phyloP scores from a whole-genome alignment of 2,888 invertebrate genomes.

The Terebella lapidaria region DNA sequence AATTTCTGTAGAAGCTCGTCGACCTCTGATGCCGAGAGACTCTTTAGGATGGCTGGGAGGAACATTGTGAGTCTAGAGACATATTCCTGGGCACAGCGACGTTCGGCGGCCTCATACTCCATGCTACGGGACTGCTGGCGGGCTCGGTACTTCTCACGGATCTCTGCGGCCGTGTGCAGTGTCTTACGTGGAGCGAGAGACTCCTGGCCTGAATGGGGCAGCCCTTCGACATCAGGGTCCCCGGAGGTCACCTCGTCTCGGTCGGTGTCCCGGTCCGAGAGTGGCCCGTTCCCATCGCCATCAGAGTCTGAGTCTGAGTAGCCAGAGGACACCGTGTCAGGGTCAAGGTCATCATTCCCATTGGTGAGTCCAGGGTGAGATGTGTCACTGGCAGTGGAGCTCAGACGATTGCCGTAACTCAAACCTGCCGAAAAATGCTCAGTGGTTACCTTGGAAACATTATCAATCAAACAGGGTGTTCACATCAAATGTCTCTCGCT shows the following conservation, averaged over 20 bases:
- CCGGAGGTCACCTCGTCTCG: too few species aligned
- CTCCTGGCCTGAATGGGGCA: not conserved
- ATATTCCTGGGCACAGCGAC: slow-evolving; percentile 17
- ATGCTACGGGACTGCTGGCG: not conserved
- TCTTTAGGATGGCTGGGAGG: slow-evolving; percentile 69
- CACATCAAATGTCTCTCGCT: too few species aligned
- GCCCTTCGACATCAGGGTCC: too few species aligned
- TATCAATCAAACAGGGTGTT: too few species aligned
- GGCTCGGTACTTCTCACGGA: not conserved
- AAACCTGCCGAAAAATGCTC: too few species aligned
- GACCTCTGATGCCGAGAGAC: slow-evolving; percentile 79
- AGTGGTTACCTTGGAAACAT: too few species aligned
- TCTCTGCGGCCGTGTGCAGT: not conserved
- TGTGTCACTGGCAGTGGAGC: too few species aligned
- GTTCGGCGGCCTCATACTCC: slow-evolving; percentile 11
- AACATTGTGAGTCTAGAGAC: slow-evolving; percentile 45
- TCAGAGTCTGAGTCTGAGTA: not conserved
- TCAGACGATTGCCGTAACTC: too few species aligned
- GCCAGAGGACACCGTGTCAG: not conserved
- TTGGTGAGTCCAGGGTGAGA: not conserved
- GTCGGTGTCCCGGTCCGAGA: too few species aligned
- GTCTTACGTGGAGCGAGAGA: not conserved
- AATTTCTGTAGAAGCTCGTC: slow-evolving; percentile 89
- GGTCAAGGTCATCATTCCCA: not conserved
- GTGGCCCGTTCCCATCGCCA: not conserved